Conservation (phyloP, 2,888 invertebrate species). For the Chloromyia formosa region DNA sequence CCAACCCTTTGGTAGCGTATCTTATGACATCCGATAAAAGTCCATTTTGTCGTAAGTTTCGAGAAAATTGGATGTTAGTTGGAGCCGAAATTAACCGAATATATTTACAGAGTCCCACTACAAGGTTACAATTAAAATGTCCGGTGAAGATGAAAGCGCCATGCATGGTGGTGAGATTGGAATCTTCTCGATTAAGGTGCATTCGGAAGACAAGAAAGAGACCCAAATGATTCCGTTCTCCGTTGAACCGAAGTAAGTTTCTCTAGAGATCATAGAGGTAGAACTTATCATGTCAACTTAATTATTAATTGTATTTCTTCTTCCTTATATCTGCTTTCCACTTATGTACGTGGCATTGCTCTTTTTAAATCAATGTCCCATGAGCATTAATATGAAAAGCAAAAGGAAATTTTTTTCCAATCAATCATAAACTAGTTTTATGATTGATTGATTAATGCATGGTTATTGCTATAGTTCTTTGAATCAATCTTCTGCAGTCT, state of each 20-base stretch:
- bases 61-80: background rate
- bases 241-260: conserved; percentile 63
- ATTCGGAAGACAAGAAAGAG: conserved; percentile 70
- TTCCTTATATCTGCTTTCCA: background rate
- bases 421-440: too few species aligned
- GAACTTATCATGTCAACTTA: conserved; percentile 1
- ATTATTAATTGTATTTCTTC: too few species aligned
- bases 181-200: conserved; percentile 72
- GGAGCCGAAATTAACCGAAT: background rate
- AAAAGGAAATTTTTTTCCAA: too few species aligned
- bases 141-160: conserved; percentile 75
- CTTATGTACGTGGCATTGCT: background rate
- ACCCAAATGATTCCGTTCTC: conserved; percentile 71
- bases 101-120: conserved; percentile 79
- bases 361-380: too few species aligned
- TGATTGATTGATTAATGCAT: too few species aligned
- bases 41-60: conserved; percentile 80
- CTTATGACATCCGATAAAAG: conserved; percentile 74
- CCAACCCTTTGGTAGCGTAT: conserved; percentile 71
- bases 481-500: too few species aligned
- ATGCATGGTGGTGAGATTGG: conserved; percentile 83
- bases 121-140: conserved; percentile 76
- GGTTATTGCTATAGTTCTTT: too few species aligned
- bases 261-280: too few species aligned
- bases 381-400: too few species aligned